phyloP scores from a whole-genome alignment of 2,113 vertebrate genomes.

The Heliornis fulica region DNA sequence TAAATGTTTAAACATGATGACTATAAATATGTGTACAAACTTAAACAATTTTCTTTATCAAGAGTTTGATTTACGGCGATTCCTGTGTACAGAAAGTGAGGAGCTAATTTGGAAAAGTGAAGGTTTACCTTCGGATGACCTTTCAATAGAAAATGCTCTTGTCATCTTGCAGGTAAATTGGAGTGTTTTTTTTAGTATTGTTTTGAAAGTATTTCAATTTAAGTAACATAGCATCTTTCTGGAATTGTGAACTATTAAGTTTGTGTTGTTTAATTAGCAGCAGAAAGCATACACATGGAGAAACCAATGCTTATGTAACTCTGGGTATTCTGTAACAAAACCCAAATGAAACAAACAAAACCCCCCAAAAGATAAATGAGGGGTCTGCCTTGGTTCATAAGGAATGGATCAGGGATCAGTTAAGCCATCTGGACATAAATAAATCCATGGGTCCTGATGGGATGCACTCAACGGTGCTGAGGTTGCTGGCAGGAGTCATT shows the following conservation, averaged over 20 bases:
- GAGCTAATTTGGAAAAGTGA: slow-evolving; percentile 98
- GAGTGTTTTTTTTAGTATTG: neutral
- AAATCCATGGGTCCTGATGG: too few relatives aligned
- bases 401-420: too few relatives aligned
- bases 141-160: slow-evolving; percentile 96
- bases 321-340: neutral
- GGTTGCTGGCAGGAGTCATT: too few relatives aligned
- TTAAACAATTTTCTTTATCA: slow-evolving; percentile 54
- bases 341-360: too few relatives aligned
- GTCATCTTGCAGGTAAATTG: slow-evolving; percentile 93
- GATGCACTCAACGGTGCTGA: too few relatives aligned
- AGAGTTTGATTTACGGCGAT: slow-evolving; percentile 90
- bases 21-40: neutral
- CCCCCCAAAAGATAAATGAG: too few relatives aligned
- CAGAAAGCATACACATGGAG: neutral
- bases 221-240: neutral
- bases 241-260: neutral
- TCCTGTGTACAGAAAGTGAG: slow-evolving; percentile 95
- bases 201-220: neutral
- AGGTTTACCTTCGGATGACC: slow-evolving; percentile 95
- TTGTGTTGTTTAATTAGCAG: neutral
- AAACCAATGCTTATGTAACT: neutral
- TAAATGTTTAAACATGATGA: neutral
- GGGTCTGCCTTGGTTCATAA: too few relatives aligned
- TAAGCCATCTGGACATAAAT: too few relatives aligned